Conservation (phyloP, 2,888 invertebrate species). For the Leptinotarsa tumamoca region DNA sequence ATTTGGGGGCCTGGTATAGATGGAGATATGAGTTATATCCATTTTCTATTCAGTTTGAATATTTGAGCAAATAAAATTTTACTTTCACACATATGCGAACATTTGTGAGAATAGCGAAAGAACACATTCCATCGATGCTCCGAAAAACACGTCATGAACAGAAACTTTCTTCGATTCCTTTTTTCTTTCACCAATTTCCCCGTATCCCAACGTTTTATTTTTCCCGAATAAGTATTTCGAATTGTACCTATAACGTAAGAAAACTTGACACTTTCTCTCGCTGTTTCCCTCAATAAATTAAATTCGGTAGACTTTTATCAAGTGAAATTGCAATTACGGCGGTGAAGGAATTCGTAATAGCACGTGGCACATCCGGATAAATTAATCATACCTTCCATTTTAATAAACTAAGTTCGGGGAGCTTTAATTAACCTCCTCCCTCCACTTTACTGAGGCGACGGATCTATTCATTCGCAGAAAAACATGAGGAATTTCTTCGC, state of each 20-base stretch:
- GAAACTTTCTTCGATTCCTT: not conserved
- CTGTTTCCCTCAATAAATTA: slow-evolving; percentile 14
- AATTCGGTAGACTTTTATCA: slow-evolving; percentile 9
- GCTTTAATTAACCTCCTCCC: slow-evolving; percentile 16
- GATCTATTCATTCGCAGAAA: slow-evolving; percentile 1
- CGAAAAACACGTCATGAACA: too few species aligned
- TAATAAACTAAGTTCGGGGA: slow-evolving; percentile 11
- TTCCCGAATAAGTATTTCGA: not conserved
- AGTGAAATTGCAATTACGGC: slow-evolving; percentile 21
- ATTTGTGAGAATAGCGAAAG: too few species aligned
- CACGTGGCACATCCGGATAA: slow-evolving; percentile 19
- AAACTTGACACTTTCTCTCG: slow-evolving; percentile 4
- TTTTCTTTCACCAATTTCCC: not conserved
- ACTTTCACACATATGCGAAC: too few species aligned
- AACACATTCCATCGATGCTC: too few species aligned
- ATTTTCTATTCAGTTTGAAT: too few species aligned
- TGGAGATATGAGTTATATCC: too few species aligned
- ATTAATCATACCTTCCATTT: slow-evolving; percentile 21
- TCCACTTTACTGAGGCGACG: not conserved
- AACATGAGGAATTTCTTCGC: slow-evolving; percentile 4
- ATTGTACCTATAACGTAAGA: not conserved
- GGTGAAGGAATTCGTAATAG: slow-evolving; percentile 17
- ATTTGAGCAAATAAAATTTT: too few species aligned
- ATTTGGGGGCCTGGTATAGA: too few species aligned
- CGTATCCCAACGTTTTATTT: not conserved